Conservation (phyloP, 2,797 vertebrate genomes). For the Xiphophorus birchmanni region DNA sequence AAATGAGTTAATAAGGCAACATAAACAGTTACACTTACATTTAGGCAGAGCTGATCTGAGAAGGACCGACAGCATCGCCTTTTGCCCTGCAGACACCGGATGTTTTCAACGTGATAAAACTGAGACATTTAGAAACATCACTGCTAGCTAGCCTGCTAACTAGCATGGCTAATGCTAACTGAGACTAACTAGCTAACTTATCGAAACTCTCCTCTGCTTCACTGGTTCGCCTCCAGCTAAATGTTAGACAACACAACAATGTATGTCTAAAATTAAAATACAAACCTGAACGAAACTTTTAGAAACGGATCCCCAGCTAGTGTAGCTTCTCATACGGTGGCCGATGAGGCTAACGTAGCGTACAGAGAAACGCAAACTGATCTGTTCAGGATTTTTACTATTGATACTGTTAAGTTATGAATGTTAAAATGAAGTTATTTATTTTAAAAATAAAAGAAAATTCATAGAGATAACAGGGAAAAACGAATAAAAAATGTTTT, state of each 20-base stretch:
- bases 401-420: not conserved
- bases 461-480: not conserved
- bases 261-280: not conserved
- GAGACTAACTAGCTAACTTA: not conserved
- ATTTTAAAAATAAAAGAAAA: not conserved
- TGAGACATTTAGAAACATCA: not conserved
- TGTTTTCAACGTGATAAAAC: not conserved
- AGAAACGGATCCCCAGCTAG: not conserved
- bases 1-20: not conserved
- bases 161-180: not conserved
- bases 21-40: constrained; percentile 62
- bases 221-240: not conserved
- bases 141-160: not conserved
- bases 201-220: not conserved
- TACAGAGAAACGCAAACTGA: not conserved
- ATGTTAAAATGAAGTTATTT: not conserved
- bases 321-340: not conserved
- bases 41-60: constrained; percentile 51
- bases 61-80: constrained; percentile 62
- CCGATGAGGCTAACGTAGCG: not conserved
- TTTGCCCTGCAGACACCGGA: constrained; percentile 5
- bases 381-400: not conserved
- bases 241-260: fast-evolving
- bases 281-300: not conserved
- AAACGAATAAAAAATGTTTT: not conserved